A percentile compares a stretch with the other conserved stretches of the same genome.
phyloP scores from a whole-genome alignment of 2,797 vertebrate species.

The Crocodylus rhombifer region DNA sequence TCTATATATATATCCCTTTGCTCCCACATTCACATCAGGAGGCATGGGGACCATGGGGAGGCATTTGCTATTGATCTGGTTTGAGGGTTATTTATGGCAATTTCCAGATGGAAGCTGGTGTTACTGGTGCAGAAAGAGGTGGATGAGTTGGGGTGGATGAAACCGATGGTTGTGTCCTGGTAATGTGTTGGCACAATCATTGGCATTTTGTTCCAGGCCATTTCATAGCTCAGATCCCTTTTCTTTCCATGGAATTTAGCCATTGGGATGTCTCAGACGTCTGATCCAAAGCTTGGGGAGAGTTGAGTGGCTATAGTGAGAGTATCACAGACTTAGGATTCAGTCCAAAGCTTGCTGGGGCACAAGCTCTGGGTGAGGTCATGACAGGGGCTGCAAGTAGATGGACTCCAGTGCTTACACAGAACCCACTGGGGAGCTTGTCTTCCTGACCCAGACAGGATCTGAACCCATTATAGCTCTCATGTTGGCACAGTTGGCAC shows the following conservation, averaged over 20 bases:
- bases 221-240: not conserved
- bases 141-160: not conserved
- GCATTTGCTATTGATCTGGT: fast-evolving
- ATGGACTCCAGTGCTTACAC: not conserved
- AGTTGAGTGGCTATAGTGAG: not conserved
- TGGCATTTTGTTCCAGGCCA: not conserved
- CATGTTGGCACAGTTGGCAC: not conserved
- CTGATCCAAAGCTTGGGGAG: not conserved
- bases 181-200: fast-evolving
- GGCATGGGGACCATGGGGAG: fast-evolving
- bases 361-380: not conserved
- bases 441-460: not conserved
- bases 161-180: not conserved
- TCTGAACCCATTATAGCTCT: not conserved
- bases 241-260: not conserved
- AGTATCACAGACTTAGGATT: not conserved
- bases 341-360: not conserved
- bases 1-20: not conserved
- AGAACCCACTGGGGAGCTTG: not conserved
- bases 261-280: not conserved
- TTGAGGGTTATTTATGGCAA: not conserved
- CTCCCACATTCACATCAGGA: fast-evolving
- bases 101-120: fast-evolving
- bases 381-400: not conserved
- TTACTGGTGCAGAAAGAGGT: not conserved